A percentile compares a stretch with the other conserved stretches of the same genome.
phyloP scores from a whole-genome alignment of 2,888 invertebrate genomes.

The Tinea semifulvella region DNA sequence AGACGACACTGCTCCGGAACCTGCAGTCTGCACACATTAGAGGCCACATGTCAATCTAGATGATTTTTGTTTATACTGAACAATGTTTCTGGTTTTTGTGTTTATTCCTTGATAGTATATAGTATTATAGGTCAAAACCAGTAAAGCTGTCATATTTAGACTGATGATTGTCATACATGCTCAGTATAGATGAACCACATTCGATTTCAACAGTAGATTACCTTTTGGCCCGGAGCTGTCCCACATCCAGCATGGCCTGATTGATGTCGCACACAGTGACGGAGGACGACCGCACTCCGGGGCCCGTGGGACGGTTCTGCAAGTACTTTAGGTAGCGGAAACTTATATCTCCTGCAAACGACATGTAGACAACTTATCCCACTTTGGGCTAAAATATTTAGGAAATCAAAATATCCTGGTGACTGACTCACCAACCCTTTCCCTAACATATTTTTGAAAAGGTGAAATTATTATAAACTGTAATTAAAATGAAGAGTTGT shows the following conservation, averaged over 20 bases:
- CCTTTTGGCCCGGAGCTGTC: slow-evolving; percentile 75
- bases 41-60: slow-evolving; percentile 62
- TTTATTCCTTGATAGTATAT: no score
- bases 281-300: slow-evolving; percentile 56
- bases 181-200: no score
- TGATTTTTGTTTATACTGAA: slow-evolving; percentile 27
- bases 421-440: no score
- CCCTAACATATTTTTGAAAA: no score
- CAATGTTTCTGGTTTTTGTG: not conserved
- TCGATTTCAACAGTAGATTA: slow-evolving; percentile 23
- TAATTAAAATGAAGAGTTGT: no score
- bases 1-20: slow-evolving; percentile 46
- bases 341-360: slow-evolving; percentile 83
- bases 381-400: no score
- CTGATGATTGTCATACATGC: no score
- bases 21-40: slow-evolving; percentile 56
- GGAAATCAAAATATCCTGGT: no score
- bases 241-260: slow-evolving; percentile 93
- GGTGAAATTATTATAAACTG: no score
- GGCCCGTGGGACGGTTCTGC: slow-evolving; percentile 42
- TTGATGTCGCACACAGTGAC: slow-evolving; percentile 93
- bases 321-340: slow-evolving; percentile 85
- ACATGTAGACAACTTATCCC: no score
- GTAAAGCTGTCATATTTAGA: no score
- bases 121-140: no score